phyloP scores from a whole-genome alignment of 37 sponge, comb jelly and placozoan species.

The Axinella damicornis region DNA sequence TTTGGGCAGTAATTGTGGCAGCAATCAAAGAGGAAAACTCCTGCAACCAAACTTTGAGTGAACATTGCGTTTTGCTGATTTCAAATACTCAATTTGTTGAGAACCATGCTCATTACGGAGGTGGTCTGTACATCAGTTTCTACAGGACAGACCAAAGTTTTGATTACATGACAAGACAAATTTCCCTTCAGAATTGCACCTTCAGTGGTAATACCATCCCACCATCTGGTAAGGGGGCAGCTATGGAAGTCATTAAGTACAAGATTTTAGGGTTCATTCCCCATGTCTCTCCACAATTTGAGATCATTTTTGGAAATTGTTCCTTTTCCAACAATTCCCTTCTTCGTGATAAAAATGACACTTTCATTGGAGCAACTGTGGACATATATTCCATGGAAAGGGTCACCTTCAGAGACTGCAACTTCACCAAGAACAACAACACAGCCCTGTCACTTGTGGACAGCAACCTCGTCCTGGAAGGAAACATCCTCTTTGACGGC shows the following conservation, averaged over 20 bases:
- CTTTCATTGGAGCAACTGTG: background rate
- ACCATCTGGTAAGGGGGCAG: background rate
- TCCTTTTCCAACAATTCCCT: background rate
- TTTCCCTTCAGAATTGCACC: background rate
- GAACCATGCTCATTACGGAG: background rate
- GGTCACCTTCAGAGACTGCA: background rate
- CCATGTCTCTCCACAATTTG: conserved; percentile 12
- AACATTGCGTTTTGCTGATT: background rate
- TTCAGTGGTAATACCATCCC: background rate
- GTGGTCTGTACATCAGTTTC: background rate
- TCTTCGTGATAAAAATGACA: background rate
- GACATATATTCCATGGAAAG: conserved; percentile 1
- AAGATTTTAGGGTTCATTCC: background rate
- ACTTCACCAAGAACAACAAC: background rate
- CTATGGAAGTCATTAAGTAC: conserved; percentile 9
- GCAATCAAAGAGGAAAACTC: too few species aligned
- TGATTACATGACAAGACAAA: background rate
- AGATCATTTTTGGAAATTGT: background rate
- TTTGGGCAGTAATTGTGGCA: background rate
- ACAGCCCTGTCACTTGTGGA: background rate
- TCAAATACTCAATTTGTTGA: background rate
- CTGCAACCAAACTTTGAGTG: too few species aligned
- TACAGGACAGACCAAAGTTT: background rate
- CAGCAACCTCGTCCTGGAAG: background rate
- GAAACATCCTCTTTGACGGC: background rate